Evolutionary conservation across 2,113 vertebrate species (phyloP).

Genomic region (Mustelus asterias): DNA sequence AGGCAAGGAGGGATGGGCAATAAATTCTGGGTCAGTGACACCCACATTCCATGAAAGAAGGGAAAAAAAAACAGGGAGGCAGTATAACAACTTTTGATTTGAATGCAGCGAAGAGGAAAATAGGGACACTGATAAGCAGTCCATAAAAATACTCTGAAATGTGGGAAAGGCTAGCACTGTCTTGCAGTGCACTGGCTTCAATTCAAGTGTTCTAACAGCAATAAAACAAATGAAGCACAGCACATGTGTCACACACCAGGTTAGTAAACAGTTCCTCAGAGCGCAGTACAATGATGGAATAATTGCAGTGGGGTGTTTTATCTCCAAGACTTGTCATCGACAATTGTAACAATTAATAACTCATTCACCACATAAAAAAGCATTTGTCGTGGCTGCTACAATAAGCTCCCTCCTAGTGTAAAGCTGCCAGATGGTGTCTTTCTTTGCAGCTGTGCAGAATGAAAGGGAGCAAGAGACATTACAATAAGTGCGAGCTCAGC

Average conservation of each 20-base stretch:
- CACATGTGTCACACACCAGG: slow-evolving; percentile 9
- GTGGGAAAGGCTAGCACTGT: background rate
- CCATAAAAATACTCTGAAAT: background rate
- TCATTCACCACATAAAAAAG: slow-evolving; percentile 20
- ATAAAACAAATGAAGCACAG: slow-evolving; percentile 31
- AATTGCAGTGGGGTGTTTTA: slow-evolving; percentile 13
- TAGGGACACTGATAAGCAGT: background rate
- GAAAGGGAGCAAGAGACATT: background rate
- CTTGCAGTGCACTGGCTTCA: background rate
- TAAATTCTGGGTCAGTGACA: no score
- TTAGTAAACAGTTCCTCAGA: slow-evolving; percentile 19
- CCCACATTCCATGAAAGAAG: no score
- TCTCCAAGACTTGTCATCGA: slow-evolving; percentile 5
- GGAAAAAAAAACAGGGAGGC: background rate
- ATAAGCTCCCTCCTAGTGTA: background rate
- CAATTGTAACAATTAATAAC: slow-evolving; percentile 34
- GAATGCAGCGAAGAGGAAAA: background rate
- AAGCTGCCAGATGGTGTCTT: slow-evolving; percentile 1
- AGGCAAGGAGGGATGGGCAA: no score
- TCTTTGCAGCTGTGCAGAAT: slow-evolving; percentile 22
- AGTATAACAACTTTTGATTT: background rate
- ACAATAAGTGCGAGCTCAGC: background rate
- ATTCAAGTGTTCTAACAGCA: background rate
- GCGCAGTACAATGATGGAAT: slow-evolving; percentile 32
- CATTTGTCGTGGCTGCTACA: background rate